phyloP scores from a whole-genome alignment of 2,113 vertebrate genomes.

The Cephalopterus ornatus region DNA sequence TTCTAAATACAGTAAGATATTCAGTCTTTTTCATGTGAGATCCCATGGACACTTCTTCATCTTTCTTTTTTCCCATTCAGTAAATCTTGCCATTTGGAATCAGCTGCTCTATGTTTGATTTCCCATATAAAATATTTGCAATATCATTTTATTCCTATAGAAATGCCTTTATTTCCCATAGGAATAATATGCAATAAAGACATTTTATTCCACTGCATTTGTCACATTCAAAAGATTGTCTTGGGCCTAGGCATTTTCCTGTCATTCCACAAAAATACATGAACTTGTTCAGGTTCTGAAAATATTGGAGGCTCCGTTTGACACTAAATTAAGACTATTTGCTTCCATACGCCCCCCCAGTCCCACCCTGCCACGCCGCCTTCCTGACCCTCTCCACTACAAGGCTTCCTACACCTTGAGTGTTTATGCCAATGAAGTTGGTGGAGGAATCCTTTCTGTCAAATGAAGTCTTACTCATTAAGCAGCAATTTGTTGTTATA shows the following conservation, averaged over 20 bases:
- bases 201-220: neutral
- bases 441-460: neutral
- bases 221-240: neutral
- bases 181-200: neutral
- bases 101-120: neutral
- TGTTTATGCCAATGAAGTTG: neutral
- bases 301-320: neutral
- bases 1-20: neutral
- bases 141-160: neutral
- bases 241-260: neutral
- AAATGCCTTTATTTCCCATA: neutral
- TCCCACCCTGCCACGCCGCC: fast-evolving
- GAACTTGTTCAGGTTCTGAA: neutral
- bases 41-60: neutral
- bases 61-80: neutral
- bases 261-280: neutral
- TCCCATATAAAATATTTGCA: neutral
- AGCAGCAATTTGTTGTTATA: neutral
- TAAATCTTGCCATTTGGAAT: neutral
- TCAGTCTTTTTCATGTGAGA: neutral
- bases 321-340: neutral
- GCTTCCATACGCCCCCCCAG: neutral
- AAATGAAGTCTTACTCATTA: neutral
- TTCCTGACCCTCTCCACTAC: neutral
- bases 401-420: neutral